These are phyloP conservation scores for Camarhynchus parvulus DNA, from an alignment of 2,113 vertebrate species.

Conservation along the genomic window DNA sequence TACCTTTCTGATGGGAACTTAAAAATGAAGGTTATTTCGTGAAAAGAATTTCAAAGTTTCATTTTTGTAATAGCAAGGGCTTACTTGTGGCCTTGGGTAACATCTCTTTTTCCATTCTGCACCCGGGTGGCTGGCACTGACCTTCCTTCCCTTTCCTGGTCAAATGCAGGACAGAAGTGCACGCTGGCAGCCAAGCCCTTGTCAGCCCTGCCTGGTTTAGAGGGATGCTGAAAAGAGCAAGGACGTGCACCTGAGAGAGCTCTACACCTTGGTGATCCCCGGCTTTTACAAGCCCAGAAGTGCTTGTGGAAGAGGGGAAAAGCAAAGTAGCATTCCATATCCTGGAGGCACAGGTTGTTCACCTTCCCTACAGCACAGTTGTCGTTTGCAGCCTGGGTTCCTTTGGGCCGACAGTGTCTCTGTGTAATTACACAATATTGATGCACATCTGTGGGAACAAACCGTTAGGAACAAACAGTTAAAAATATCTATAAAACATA, in stretches of 20 bases:
- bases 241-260: background rate
- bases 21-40: constrained; percentile 3
- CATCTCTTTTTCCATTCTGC: background rate
- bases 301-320: background rate
- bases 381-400: background rate
- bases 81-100: background rate
- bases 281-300: background rate
- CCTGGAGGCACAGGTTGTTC: background rate
- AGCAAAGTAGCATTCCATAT: background rate
- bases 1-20: background rate
- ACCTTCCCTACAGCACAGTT: fast-evolving
- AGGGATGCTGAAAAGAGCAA: background rate
- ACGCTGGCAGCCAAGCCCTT: background rate
- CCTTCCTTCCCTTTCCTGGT: background rate
- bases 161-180: background rate
- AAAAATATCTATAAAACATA: constrained; percentile 19
- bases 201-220: background rate
- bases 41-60: background rate
- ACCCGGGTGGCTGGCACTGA: background rate
- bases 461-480: background rate
- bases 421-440: background rate
- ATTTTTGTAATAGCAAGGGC: background rate
- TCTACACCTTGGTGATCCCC: fast-evolving
- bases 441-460: background rate
- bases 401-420: background rate